phyloP scores from a whole-genome alignment of 2,888 invertebrate species.

The Cataglyphis cursor region DNA sequence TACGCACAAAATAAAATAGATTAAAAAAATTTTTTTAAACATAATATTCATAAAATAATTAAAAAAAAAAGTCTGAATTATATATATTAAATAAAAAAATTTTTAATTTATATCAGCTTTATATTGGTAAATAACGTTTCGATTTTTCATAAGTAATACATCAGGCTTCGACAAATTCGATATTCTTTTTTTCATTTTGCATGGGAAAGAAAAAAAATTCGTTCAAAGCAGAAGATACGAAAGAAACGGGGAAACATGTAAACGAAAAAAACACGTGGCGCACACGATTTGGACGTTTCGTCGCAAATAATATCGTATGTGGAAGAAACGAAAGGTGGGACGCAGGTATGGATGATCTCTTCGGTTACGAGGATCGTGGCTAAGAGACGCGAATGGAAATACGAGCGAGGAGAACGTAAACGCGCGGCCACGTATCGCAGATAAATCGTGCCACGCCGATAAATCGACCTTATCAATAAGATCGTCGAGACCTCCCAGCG shows the following conservation, averaged over 20 bases:
- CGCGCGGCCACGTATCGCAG: constrained; percentile 71
- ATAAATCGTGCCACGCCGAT: constrained; percentile 72
- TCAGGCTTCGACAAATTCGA: background rate
- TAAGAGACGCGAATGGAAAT: constrained; percentile 39
- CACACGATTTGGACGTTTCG: constrained; percentile 57
- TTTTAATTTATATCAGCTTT: too few relatives aligned
- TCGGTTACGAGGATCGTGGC: constrained; percentile 20
- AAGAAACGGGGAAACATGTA: constrained; percentile 34
- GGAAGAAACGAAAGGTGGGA: constrained; percentile 18
- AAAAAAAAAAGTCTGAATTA: too few relatives aligned
- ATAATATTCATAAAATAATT: background rate
- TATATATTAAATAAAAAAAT: too few relatives aligned
- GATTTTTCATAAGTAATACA: background rate
- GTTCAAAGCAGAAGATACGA: background rate
- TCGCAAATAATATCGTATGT: constrained; percentile 64
- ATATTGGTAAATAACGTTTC: background rate
- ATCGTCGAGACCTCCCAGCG: constrained; percentile 59
- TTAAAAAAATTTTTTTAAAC: background rate
- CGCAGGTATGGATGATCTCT: constrained; percentile 21
- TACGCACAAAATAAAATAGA: background rate
- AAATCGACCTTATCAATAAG: constrained; percentile 77
- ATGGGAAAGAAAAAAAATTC: background rate
- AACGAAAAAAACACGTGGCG: constrained; percentile 67
- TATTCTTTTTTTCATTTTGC: background rate
- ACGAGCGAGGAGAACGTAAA: constrained; percentile 58